A percentile compares a stretch with the other conserved stretches of the same genome.
These are phyloP conservation scores for Alectoris magna DNA, from an alignment of 2,797 vertebrate species.

Conservation along the genomic window DNA sequence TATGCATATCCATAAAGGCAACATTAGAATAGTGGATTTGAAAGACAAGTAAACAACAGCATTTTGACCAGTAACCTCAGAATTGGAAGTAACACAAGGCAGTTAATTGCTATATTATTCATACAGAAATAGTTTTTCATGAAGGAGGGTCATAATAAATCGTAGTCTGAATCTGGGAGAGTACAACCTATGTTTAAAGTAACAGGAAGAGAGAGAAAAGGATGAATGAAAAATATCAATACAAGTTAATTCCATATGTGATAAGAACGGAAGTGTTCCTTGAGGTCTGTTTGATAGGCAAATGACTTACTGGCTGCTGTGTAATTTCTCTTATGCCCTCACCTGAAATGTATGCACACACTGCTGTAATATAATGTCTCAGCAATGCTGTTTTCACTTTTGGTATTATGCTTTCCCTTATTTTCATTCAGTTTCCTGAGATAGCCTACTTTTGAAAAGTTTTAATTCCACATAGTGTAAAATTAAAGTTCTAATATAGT, in stretches of 20 bases:
- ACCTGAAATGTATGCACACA: background rate
- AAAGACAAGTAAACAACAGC: background rate
- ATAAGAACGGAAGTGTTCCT: slow-evolving; percentile 12
- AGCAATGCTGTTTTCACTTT: background rate
- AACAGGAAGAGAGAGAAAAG: background rate
- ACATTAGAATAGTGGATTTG: background rate
- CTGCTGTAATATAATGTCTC: background rate
- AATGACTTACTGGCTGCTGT: background rate
- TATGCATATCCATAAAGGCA: background rate
- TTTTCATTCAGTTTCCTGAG: background rate
- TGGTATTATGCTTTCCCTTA: background rate
- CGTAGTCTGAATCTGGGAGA: background rate
- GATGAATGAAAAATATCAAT: background rate
- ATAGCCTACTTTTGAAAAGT: background rate
- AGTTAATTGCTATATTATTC: background rate
- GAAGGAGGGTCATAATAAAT: background rate
- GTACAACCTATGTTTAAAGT: background rate
- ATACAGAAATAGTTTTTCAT: background rate
- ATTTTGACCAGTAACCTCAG: background rate
- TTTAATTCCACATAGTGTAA: background rate
- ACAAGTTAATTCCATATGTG: background rate
- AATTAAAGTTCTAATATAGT: background rate
- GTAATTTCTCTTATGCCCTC: background rate
- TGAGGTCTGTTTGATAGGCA: background rate
- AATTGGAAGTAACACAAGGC: background rate